Base-by-base conservation (phyloP, 2,113 vertebrate species). In the Cariama cristata region DNA sequence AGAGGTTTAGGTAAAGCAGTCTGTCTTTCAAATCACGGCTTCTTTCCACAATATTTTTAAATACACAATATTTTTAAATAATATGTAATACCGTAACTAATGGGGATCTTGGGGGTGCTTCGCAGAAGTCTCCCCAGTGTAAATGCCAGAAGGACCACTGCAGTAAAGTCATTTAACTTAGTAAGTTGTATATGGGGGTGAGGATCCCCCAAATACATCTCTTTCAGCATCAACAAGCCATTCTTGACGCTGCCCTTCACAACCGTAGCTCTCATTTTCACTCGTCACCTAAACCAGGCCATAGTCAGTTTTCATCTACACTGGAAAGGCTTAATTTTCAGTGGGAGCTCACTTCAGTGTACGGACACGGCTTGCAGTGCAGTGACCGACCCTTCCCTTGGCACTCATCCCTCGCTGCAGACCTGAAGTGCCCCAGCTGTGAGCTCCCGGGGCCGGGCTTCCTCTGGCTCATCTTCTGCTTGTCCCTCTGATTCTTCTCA, bases 251-350 rank as follows among this genome's bases (percentile, higher is more conserved):
- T 27, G 38, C 20, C 19, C 17, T 27, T 19, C 23, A 16, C 74
- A 68, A 23, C 50, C 1, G 0, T 53, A n/a, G 24, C 38, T 47
- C 62, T 86, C 33, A 9, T 22, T 69, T 80, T 58, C 1, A 47
- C 55, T 55, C 55, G 50, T 71, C 23, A 8, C 7, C 0, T 40
- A n/a, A 45, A 69, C 8, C 18, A 35, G 66, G 30, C 28, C 35
- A 15, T 2, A 1, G 26, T 50, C 44, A 16, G 24, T 71, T 40
- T 42, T 81, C 24, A 28, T 12, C 11, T 42, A 1, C 3, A 0
- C 33, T 58, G 63, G 56, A 4, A 35, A 47, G 30, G 30, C 7
- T 28, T 8, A 38, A 38, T 38, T 38, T 38, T 38, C 38, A 38
- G 38, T 38, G 38, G 3, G 12, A 21, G 59, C 52, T 45, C 26